phyloP scores from a whole-genome alignment of 2,888 invertebrate species.

The Ypsolopha sequella region DNA sequence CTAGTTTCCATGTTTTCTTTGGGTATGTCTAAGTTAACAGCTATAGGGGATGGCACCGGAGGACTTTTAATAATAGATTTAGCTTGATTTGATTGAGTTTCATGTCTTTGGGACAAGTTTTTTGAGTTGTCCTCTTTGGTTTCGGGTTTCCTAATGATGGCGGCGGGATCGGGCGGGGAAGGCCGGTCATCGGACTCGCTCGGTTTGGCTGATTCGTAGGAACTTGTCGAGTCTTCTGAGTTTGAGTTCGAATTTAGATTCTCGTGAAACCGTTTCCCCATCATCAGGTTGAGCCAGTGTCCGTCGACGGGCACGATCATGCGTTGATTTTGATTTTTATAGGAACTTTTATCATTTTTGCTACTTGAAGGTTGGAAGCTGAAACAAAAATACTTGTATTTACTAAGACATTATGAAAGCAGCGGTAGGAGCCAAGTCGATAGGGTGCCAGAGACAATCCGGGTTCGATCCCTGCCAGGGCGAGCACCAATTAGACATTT shows the following conservation, averaged over 20 bases:
- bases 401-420: not conserved
- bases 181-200: slow-evolving; percentile 68
- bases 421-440: too few relatives aligned
- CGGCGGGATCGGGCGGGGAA: slow-evolving; percentile 68
- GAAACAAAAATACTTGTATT: slow-evolving; percentile 17
- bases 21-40: slow-evolving; percentile 54
- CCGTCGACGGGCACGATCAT: slow-evolving; percentile 70
- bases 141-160: slow-evolving; percentile 45
- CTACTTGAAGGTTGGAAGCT: slow-evolving; percentile 63
- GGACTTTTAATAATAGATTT: slow-evolving; percentile 36
- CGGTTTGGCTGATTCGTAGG: slow-evolving; percentile 54
- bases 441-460: too few relatives aligned
- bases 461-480: too few relatives aligned
- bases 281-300: slow-evolving; percentile 73
- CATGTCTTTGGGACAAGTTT: slow-evolving; percentile 32
- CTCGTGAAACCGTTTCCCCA: slow-evolving; percentile 71
- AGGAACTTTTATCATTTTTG: slow-evolving; percentile 62
- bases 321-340: slow-evolving; percentile 45
- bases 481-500: too few relatives aligned
- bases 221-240: slow-evolving; percentile 68
- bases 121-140: slow-evolving; percentile 55
- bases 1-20: slow-evolving; percentile 42
- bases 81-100: slow-evolving; percentile 35
- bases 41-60: slow-evolving; percentile 40
- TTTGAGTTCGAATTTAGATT: slow-evolving; percentile 59